phyloP scores from a whole-genome alignment of 2,888 invertebrate species.

The Cerastis rubricosa region DNA sequence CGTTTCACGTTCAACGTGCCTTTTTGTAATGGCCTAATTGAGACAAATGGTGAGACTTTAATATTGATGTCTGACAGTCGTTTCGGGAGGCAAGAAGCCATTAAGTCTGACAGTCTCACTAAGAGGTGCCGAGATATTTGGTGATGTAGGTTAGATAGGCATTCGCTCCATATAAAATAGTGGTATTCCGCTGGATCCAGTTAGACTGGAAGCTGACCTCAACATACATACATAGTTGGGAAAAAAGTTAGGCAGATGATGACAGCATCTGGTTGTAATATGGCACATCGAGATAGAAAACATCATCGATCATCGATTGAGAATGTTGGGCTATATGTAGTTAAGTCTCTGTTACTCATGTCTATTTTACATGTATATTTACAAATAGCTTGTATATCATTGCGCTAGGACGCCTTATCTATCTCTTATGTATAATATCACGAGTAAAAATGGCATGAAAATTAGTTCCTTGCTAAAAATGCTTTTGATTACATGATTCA shows the following conservation, averaged over 20 bases:
- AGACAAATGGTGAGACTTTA: neutral
- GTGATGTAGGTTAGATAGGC: neutral
- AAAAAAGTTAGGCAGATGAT: neutral
- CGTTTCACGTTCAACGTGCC: conserved; percentile 2
- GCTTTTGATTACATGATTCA: neutral
- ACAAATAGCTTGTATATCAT: neutral
- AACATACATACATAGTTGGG: neutral
- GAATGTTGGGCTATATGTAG: no score
- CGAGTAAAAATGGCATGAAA: neutral
- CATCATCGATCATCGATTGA: no score
- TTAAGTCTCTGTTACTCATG: no score
- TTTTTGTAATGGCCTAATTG: conserved; percentile 2
- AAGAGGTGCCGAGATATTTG: neutral
- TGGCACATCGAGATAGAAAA: no score
- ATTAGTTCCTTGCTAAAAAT: neutral
- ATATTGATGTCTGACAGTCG: neutral
- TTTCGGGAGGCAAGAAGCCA: neutral
- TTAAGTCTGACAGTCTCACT: neutral
- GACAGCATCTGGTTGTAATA: no score
- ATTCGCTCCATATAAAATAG: neutral
- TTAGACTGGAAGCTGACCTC: neutral
- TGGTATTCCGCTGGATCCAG: no score
- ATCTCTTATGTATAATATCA: neutral
- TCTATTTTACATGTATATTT: neutral
- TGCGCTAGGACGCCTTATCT: no score